These are phyloP conservation scores for Coenonympha arcania DNA, from an alignment of 2,888 invertebrate genomes.

Conservation along the genomic window DNA sequence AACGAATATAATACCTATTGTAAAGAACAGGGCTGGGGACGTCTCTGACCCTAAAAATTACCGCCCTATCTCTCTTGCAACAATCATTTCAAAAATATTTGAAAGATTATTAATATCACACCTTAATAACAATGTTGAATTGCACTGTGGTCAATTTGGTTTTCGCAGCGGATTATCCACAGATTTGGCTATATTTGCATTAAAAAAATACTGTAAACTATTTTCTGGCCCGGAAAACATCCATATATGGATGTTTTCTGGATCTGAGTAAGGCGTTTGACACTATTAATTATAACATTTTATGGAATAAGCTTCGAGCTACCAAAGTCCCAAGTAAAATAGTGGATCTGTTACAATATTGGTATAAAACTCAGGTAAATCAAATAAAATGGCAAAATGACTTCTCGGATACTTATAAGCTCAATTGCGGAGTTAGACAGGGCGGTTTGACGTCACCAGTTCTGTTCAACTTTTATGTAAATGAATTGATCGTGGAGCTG, in stretches of 20 bases:
- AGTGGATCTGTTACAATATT: neutral
- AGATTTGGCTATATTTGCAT: neutral
- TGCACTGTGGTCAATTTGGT: neutral
- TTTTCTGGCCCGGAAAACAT: neutral
- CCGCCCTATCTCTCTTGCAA: neutral
- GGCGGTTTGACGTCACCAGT: conserved; percentile 3
- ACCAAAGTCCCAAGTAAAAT: neutral
- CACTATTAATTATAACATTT: neutral
- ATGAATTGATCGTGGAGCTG: neutral
- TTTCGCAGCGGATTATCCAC: neutral
- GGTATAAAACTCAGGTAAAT: neutral
- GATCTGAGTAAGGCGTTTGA: conserved; percentile 10
- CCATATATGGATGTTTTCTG: conserved; percentile 6
- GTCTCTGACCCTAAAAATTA: neutral
- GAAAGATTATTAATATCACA: neutral
- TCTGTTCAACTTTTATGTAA: conserved; percentile 1
- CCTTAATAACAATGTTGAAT: neutral
- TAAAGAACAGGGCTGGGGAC: neutral
- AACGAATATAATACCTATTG: neutral
- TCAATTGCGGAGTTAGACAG: conserved; percentile 10
- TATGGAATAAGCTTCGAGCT: conserved; percentile 7
- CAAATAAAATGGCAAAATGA: neutral
- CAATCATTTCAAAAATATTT: neutral
- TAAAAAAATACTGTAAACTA: neutral
- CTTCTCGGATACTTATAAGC: neutral